Base-by-base conservation (phyloP, 1,140 invertebrate genomes). In the Mycetomoellerius zeteki region DNA sequence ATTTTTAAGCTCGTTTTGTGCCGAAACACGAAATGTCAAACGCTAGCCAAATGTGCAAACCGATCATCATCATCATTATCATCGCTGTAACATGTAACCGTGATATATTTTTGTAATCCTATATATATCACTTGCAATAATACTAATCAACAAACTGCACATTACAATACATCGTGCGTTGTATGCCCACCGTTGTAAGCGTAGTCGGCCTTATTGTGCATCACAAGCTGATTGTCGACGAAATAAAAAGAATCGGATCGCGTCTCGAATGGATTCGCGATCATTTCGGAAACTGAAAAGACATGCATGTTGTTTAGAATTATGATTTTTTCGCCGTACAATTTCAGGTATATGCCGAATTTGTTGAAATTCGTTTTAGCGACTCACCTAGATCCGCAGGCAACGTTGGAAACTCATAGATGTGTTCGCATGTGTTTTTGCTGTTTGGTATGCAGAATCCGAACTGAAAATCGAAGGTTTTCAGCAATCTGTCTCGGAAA, bases 401-500 rank as follows among this genome's bases (percentile, higher is more conserved):
- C 88, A 99, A 96, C 71, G 97, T 96, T 56, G 99, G 99, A 96
- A 99, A 99, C 95, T 99, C 98, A 95, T 99, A 99, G 95, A 99
- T 99, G 95, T 99, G 99, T 96, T 99, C 99, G 94, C 99, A 99
- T 6, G 99, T 99, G 94, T 99, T 99, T 92, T 97, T 97, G 87
- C 98, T 99, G 94, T 99, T 98, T 43, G 99, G 99, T 95, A 99
- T 99, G 93, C 99, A 99, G 95, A 99, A 99, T 64, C 99, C 99
- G 96, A 99, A 99, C 94, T 99, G 98, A 97, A 99, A 99, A 94
- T 99, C 99, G 96, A 99, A 99, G n/a, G 98, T 99, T 96, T 99
- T 99, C 14, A 99, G 96, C 64, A 99, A 95, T 82, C 97, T 97
- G 92, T 99, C 98, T 67, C 98, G 96, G 95, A 99, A 99, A 95